Conservation (phyloP, 1,140 invertebrate genomes). For the Geopemphigus sp. region DNA sequence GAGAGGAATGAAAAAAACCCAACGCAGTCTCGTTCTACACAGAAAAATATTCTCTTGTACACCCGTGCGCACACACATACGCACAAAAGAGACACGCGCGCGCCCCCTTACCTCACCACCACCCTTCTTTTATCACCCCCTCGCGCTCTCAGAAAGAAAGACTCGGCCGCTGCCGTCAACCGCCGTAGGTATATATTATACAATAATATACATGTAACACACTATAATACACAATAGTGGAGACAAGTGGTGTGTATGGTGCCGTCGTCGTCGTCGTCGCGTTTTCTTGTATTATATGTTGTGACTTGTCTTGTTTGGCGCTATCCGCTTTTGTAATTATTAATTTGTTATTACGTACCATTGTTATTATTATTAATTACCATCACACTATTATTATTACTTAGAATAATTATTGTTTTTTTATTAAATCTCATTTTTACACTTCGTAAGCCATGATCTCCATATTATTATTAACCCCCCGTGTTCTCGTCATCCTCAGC, state of each 20-base stretch:
- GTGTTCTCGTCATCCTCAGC: conserved; percentile 2
- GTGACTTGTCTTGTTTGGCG: neutral
- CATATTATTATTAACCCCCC: conserved; percentile 23
- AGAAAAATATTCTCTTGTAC: too few relatives aligned
- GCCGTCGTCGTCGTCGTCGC: neutral
- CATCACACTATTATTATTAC: conserved; percentile 21
- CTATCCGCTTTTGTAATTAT: conserved; percentile 12
- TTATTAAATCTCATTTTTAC: conserved; percentile 14
- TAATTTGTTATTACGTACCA: neutral
- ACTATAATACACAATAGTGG: conserved; percentile 19
- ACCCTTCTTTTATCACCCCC: neutral
- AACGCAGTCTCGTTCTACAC: too few relatives aligned
- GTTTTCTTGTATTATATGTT: neutral
- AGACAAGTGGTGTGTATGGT: neutral
- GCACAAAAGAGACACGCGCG: neutral
- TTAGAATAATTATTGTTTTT: conserved; percentile 5
- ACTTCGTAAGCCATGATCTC: conserved; percentile 29
- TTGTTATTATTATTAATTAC: neutral
- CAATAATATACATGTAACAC: conserved; percentile 21
- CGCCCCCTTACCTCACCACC: neutral
- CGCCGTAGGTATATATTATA: neutral
- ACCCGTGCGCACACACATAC: too few relatives aligned
- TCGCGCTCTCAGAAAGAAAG: neutral
- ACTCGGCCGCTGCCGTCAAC: neutral
- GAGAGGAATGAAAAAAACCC: too few relatives aligned